Evolutionary conservation across 2,797 vertebrate genomes (phyloP), one percentile per base, ranked within the genome.

Genomic region (Macropodus opercularis): DNA sequence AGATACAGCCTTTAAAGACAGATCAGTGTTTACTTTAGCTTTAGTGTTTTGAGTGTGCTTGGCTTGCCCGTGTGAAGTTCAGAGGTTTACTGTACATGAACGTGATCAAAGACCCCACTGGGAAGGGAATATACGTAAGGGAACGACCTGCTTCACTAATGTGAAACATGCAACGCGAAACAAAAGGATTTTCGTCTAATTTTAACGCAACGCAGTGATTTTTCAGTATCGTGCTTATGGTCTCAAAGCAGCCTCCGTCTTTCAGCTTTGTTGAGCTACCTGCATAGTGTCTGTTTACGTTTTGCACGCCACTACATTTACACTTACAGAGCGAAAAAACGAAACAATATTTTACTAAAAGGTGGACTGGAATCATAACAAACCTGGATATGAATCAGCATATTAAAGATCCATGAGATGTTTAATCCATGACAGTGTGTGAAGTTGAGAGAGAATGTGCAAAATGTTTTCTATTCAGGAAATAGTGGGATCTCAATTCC

Each of bases 11-110:
- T 44, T 40, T 40, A 15, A 47, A 69, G 35, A 21, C 43, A 5
- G 24, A 62, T 58, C 34, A 26, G 13, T n/a, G 57, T 75, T 80
- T 31, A 47, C 40, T 56, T 27, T 48, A 38, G n/a, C 29, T 31
- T 3, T 9, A 31, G 29, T 31, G 22, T 31, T 50, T 48, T 18
- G 26, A 34, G 68, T 17, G 17, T 53, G 17, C 2, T 8, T 15
- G 18, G 47, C 13, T 36, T 21, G 14, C 27, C 2, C 1, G 1
- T 34, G 31, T 34, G 22, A 39, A 18, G 43, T 11, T 69, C 17
- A 29, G 21, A 53, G 38, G 64, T 49, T 74, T n/a, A n/a, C n/a
- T n/a, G n/a, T 32, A 55, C 21, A 4, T 62, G 19, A 67, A 61
- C 26, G 5, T 21, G 42, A 65, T 39, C n/a, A 44, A 48, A n/a